Base-by-base conservation (phyloP, 2,888 invertebrate genomes). In the Acanthosepion lycidas region DNA sequence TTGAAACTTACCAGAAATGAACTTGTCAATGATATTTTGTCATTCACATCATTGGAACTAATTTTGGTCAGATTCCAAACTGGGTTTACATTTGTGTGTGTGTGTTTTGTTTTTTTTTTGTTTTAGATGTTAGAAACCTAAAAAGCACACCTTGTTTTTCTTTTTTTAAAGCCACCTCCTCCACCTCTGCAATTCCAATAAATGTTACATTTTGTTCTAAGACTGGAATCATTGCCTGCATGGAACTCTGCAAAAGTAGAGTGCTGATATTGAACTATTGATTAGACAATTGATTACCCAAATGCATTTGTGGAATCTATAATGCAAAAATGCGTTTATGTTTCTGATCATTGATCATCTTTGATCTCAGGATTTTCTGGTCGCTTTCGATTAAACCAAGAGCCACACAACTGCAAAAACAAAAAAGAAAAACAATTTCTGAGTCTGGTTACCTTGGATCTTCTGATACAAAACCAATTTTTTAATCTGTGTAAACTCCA, bases 331-430 rank as follows among this genome's bases (percentile, higher is more conserved):
- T 78, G 78, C 78, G 78, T 78, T n/a, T 78, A 78, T 78, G 33
- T 78, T 78, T 78, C 78, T n/a, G n/a, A n/a, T 78, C n/a, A 78
- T 78, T n/a, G n/a, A 78, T 78, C n/a, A 78, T 78, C 78, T 78
- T 78, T 78, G 78, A 78, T 78, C 78, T n/a, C 78, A n/a, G 28
- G 28, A n/a, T 78, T 78, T 78, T 78, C 33, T n/a, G n/a, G n/a
- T n/a, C n/a, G n/a, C 78, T 78, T 78, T 78, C 12, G 78, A n/a
- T 78, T 15, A n/a, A 78, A 78, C 78, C 78, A 78, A n/a, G n/a
- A 78, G 18, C 78, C 33, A 33, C 78, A 78, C 12, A 78, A n/a
- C 4, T n/a, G 78, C 15, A 8, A 78, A n/a, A n/a, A n/a, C 6
- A n/a, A n/a, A n/a, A n/a, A 15, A n/a, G n/a, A n/a, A n/a, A 78